Evolutionary conservation across 1,140 invertebrate species (phyloP).

Genomic region (Drosophila parvula): DNA sequence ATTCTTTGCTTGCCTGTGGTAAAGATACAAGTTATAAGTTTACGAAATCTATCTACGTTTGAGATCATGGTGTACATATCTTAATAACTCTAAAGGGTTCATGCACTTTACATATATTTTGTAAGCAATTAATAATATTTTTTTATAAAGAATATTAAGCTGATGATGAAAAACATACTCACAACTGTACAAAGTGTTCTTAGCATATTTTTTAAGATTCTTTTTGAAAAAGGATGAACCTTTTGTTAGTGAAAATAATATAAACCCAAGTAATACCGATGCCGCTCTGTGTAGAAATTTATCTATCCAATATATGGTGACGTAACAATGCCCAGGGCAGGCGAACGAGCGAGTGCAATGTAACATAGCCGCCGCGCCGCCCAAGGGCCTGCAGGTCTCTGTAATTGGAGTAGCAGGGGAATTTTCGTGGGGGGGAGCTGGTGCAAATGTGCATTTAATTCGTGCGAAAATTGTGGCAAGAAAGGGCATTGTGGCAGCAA

Average conservation of each 20-base stretch:
- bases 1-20: no score
- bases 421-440: constrained; percentile 10
- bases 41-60: no score
- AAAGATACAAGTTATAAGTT: no score
- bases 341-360: constrained; percentile 33
- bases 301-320: constrained; percentile 47
- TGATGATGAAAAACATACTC: no score
- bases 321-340: constrained; percentile 74
- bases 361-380: constrained; percentile 22
- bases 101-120: not conserved
- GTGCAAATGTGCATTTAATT: constrained; percentile 80
- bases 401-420: constrained; percentile 58
- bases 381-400: constrained; percentile 47
- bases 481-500: constrained; percentile 6
- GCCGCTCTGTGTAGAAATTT: not conserved
- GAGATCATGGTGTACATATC: no score
- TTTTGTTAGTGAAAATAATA: not conserved
- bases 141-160: no score
- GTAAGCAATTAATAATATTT: not conserved
- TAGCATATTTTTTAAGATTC: no score
- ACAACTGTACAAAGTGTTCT: not conserved
- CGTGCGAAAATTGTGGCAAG: constrained; percentile 64
- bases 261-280: not conserved
- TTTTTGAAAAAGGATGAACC: not conserved
- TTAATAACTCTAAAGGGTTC: no score